These are phyloP conservation scores for Drosophila prolongata DNA, from an alignment of 2,888 invertebrate genomes.

Conservation along the genomic window DNA sequence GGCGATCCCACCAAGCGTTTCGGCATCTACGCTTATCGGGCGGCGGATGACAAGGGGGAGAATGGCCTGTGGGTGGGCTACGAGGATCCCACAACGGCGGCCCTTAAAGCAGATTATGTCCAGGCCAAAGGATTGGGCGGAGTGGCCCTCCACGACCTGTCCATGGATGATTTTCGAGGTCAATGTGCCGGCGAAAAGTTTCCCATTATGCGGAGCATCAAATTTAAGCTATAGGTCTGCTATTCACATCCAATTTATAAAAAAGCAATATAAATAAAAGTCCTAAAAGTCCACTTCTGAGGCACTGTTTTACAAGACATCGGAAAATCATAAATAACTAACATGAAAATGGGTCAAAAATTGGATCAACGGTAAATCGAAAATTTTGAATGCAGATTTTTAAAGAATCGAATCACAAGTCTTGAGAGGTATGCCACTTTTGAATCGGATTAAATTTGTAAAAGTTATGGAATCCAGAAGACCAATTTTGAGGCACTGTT, in stretches of 20 bases:
- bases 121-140: constrained; percentile 91
- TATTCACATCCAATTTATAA: background rate
- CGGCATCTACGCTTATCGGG: constrained; percentile 92
- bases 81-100: constrained; percentile 92
- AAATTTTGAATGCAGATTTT: too few relatives aligned
- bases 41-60: constrained; percentile 87
- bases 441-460: too few relatives aligned
- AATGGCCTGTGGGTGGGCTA: constrained; percentile 92
- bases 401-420: too few relatives aligned
- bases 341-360: too few relatives aligned
- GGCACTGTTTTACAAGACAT: too few relatives aligned
- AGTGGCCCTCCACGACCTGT: constrained; percentile 90
- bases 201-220: constrained; percentile 91
- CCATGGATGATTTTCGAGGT: constrained; percentile 92
- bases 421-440: too few relatives aligned
- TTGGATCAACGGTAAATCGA: too few relatives aligned
- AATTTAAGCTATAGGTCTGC: constrained; percentile 85
- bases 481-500: too few relatives aligned
- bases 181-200: constrained; percentile 92
- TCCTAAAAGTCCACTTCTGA: too few relatives aligned
- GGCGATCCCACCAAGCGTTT: constrained; percentile 92
- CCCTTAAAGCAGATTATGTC: constrained; percentile 90
- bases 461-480: too few relatives aligned
- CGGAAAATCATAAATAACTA: too few relatives aligned
- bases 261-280: background rate